These are phyloP conservation scores for Distichodus sexfasciatus DNA, from an alignment of 2,797 vertebrate genomes.

Conservation along the genomic window DNA sequence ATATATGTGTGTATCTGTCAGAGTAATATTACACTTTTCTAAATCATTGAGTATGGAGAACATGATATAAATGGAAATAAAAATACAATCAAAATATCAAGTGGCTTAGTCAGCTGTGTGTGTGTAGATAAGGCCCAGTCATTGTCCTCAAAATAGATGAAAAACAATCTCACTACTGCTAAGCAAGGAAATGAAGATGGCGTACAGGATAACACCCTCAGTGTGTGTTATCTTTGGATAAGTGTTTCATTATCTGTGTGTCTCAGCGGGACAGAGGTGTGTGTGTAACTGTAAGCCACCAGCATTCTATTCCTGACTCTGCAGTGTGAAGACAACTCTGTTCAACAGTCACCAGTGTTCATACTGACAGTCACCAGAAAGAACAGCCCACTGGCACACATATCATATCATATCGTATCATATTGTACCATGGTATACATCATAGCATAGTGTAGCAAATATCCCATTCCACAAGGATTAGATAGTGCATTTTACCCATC, in stretches of 20 bases:
- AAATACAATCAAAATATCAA: too few relatives aligned
- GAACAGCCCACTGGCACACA: not conserved
- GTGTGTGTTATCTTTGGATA: not conserved
- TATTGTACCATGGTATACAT: too few relatives aligned
- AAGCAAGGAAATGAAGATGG: not conserved
- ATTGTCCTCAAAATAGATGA: constrained; percentile 22
- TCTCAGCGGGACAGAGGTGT: not conserved
- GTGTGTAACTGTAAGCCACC: constrained; percentile 3
- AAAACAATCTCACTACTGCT: not conserved
- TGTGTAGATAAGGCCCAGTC: not conserved
- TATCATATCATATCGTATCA: too few relatives aligned
- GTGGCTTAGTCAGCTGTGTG: too few relatives aligned
- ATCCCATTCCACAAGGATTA: too few relatives aligned
- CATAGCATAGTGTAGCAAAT: too few relatives aligned
- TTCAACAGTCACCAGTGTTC: not conserved
- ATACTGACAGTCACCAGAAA: not conserved
- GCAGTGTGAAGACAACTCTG: not conserved
- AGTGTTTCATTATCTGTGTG: constrained; percentile 33
- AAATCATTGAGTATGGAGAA: too few relatives aligned
- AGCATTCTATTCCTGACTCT: constrained; percentile 16
- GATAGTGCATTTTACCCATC: too few relatives aligned
- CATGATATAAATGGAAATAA: too few relatives aligned
- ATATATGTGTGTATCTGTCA: too few relatives aligned
- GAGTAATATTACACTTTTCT: too few relatives aligned
- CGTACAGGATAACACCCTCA: not conserved